Conservation (phyloP, 2,113 vertebrate species). For the Antechinus flavipes region DNA sequence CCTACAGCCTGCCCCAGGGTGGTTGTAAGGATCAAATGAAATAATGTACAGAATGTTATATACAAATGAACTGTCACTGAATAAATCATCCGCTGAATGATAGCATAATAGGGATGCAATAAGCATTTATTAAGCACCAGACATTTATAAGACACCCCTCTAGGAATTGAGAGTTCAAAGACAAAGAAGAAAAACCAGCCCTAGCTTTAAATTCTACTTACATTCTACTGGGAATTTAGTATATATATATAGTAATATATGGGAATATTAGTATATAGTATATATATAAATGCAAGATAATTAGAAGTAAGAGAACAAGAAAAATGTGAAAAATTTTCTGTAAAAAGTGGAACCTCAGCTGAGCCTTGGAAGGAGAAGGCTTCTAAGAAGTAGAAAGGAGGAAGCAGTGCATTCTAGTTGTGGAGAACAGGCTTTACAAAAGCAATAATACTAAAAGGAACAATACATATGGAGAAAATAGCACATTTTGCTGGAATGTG, state of each 20-base stretch:
- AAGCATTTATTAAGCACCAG: background rate
- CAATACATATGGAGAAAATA: background rate
- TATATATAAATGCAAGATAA: background rate
- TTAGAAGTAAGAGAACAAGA: background rate
- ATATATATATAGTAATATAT: too few relatives aligned
- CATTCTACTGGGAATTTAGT: background rate
- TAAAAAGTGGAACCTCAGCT: background rate
- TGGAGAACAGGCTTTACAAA: background rate
- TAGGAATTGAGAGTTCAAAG: background rate
- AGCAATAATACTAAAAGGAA: background rate
- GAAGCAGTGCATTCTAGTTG: background rate
- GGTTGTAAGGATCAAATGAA: background rate
- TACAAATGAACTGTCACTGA: background rate
- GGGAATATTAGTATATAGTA: too few relatives aligned
- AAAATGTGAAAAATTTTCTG: background rate
- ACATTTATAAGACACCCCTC: background rate
- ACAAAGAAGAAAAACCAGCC: background rate
- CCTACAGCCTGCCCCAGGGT: background rate
- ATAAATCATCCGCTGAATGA: background rate
- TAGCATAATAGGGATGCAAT: background rate
- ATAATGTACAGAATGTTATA: background rate
- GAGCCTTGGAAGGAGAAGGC: background rate
- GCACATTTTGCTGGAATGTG: background rate
- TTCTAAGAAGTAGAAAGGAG: background rate
- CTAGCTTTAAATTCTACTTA: background rate